Evolutionary conservation across 2,888 invertebrate species (phyloP).

Genomic region (Diarsia brunnea): DNA sequence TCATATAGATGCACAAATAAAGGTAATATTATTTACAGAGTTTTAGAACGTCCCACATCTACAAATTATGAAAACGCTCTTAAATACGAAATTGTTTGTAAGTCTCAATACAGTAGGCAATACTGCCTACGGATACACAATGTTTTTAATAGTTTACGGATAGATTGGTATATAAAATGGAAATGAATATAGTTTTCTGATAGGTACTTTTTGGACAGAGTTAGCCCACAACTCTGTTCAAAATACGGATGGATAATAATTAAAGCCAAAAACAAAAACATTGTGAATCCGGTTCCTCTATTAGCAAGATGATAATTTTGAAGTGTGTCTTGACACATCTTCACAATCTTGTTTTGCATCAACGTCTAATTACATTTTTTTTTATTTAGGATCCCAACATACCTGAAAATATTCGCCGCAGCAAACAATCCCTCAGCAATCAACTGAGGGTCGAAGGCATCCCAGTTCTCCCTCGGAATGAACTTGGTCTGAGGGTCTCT

Average conservation of each 20-base stretch:
- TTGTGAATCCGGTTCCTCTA: background rate
- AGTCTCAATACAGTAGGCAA: background rate
- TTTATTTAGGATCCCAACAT: background rate
- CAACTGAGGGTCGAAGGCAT: slow-evolving; percentile 97
- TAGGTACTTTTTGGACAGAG: no score
- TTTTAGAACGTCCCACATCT: background rate
- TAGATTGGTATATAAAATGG: no score
- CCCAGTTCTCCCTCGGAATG: slow-evolving; percentile 96
- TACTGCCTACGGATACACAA: no score
- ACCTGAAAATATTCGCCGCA: slow-evolving; percentile 98
- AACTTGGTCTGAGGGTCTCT: slow-evolving; percentile 93
- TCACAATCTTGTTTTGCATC: background rate
- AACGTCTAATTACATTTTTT: background rate
- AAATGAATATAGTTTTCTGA: no score
- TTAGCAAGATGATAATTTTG: background rate
- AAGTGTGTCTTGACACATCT: background rate
- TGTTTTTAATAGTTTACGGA: no score
- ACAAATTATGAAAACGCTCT: background rate
- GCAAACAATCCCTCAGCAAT: slow-evolving; percentile 98
- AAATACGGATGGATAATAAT: no score
- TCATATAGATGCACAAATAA: background rate
- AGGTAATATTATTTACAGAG: background rate
- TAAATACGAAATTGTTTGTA: background rate
- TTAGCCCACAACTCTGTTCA: background rate
- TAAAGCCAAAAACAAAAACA: no score